These are phyloP conservation scores for Nothura maculosa DNA, from an alignment of 2,797 vertebrate genomes.

Conservation along the genomic window DNA sequence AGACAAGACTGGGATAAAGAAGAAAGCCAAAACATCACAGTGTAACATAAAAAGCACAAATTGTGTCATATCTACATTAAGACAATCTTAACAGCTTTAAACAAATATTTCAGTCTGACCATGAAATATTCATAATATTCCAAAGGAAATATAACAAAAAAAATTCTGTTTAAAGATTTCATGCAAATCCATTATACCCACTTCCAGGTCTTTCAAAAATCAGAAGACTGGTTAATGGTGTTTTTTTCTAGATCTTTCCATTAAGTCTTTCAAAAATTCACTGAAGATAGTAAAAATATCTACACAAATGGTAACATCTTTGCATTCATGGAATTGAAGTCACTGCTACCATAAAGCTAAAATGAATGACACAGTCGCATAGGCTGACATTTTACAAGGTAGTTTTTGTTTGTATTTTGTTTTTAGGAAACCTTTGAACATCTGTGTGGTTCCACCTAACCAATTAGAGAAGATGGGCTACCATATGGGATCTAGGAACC, in stretches of 20 bases:
- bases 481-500: not conserved
- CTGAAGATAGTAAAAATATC: conserved; percentile 11
- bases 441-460: not conserved
- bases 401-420: not conserved
- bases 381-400: not conserved
- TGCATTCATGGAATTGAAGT: not conserved
- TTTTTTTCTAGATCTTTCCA: not conserved
- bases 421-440: not conserved
- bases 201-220: conserved; percentile 43
- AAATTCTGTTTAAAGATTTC: conserved; percentile 21
- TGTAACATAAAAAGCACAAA: conserved; percentile 53
- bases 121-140: conserved; percentile 44
- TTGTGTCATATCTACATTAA: not conserved
- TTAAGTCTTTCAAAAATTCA: not conserved
- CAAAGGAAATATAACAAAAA: conserved; percentile 54
- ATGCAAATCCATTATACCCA: conserved; percentile 10
- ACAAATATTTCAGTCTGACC: conserved; percentile 3
- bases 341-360: not conserved
- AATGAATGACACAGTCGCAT: not conserved
- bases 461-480: not conserved
- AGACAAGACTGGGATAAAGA: conserved; percentile 28
- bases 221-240: not conserved
- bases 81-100: conserved; percentile 29
- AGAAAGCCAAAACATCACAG: conserved; percentile 10
- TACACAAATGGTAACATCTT: conserved; percentile 33